Base-by-base conservation (phyloP, 64 coral and sea anemone species). In the Pocillopora verrucosa region DNA sequence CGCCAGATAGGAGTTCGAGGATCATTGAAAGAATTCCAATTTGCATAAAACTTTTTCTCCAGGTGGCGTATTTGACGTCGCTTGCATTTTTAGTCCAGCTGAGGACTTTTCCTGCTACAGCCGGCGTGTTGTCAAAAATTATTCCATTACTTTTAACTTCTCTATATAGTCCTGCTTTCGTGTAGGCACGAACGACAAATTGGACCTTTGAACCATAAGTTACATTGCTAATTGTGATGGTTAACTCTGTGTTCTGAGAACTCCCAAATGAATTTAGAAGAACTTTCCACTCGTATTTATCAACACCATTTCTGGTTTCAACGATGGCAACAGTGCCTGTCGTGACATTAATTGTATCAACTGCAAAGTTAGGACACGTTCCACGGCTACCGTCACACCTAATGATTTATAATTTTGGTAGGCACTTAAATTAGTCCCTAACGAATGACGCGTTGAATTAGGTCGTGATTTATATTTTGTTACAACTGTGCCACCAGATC, bases 1-100 rank as follows among this genome's bases (percentile, higher is more conserved):
- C 87, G 77, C 13, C 68, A 80, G 0, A 98, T 92, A 9, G 83
- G 89, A 57, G 88, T 89, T 41, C 94, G 96, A 63, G 88, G 58
- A 76, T 98, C 96, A 16, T 58, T 94, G 72, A 98, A 94, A 60
- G n/a, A 25, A 2, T 75, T 56, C 96, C 96, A 98, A 26, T 87
- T 89, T 20, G 83, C 90, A 4, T 35, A 87, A 59, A 94, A 94
- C 5, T 87, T 92, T 10, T 98, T 13, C 81, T 92, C 96, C 96
- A 98, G 35, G 92, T 92, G 14, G 84, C 95, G 34, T 78, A 97
- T 73, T 82, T 83, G 5, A 78, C 16, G 56, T 93, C 90, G 1
- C 51, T 62, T 57, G 90, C 90, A 4, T 26, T 30, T 74, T 57
- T 15, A 35, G 83, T 69, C 3, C 94, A 90, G 82, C 93, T 91